Evolutionary conservation across 2,888 invertebrate genomes (phyloP).

Genomic region (Gasteruption jaculator): DNA sequence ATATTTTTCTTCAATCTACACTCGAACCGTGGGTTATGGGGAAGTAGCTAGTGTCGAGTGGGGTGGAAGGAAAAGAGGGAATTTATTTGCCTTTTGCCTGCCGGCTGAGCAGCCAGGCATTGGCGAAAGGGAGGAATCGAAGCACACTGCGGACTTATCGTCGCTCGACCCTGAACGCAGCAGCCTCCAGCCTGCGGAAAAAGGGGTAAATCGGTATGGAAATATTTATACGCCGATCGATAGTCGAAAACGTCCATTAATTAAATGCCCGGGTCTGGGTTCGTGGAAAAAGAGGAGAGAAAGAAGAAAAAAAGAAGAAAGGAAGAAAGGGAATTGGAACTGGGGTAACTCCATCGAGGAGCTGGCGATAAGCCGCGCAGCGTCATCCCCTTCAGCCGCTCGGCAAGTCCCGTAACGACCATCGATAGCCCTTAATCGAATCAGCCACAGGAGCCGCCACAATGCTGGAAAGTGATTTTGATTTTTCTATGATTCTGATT

Average conservation of each 20-base stretch:
- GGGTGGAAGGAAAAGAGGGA: constrained; percentile 18
- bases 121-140: constrained; percentile 30
- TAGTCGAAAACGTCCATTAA: neutral
- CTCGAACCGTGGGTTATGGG: constrained; percentile 17
- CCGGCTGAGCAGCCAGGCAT: constrained; percentile 46
- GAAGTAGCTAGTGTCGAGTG: constrained; percentile 8
- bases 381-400: constrained; percentile 18
- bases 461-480: constrained; percentile 52
- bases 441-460: constrained; percentile 37
- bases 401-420: constrained; percentile 41
- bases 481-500: constrained; percentile 50
- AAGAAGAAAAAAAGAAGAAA: constrained; percentile 12
- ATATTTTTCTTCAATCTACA: constrained; percentile 44
- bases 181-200: constrained; percentile 24
- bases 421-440: constrained; percentile 50
- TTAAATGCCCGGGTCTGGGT: neutral
- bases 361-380: constrained; percentile 42
- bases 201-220: constrained; percentile 43
- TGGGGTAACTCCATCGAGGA: constrained; percentile 34
- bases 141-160: constrained; percentile 30
- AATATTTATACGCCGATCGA: constrained; percentile 44
- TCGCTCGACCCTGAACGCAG: constrained; percentile 18
- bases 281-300: constrained; percentile 11
- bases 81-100: constrained; percentile 50
- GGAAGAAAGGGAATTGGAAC: constrained; percentile 21